A percentile compares a stretch with the other conserved stretches of the same genome.
Evolutionary conservation across 2,797 vertebrate genomes (phyloP).

Genomic region (Sebastes diploproa): DNA sequence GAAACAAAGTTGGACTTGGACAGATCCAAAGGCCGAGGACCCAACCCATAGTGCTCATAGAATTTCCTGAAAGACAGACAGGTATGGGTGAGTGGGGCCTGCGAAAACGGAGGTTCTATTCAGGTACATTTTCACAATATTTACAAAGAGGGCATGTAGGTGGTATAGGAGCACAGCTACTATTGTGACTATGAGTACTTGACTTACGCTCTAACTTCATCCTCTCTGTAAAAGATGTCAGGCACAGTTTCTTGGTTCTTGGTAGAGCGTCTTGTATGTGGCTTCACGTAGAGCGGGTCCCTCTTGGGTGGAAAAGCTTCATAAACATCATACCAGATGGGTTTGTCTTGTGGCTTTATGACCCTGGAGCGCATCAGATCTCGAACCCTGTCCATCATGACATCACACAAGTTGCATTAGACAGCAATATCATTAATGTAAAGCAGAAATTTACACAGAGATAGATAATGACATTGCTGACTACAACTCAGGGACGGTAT

Average conservation of each 20-base stretch:
- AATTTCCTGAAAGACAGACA: conserved; percentile 83
- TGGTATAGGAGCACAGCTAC: background rate
- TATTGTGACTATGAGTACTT: background rate
- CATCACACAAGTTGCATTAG: background rate
- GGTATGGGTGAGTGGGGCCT: background rate
- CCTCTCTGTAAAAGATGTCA: conserved; percentile 89
- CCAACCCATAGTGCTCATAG: conserved; percentile 84
- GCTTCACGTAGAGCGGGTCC: conserved; percentile 80
- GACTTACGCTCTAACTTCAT: conserved; percentile 90
- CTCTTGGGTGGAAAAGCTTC: conserved; percentile 88
- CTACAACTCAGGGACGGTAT: background rate
- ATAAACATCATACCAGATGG: conserved; percentile 92
- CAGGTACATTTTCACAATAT: background rate
- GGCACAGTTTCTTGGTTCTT: conserved; percentile 67
- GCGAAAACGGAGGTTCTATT: background rate
- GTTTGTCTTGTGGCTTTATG: conserved; percentile 80
- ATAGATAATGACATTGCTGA: background rate
- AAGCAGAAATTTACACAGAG: background rate
- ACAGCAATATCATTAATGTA: background rate
- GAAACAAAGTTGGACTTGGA: conserved; percentile 84
- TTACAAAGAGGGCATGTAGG: background rate
- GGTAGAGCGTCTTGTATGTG: background rate
- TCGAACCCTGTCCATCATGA: conserved; percentile 77
- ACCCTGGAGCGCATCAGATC: conserved; percentile 87
- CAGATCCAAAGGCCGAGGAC: conserved; percentile 84